phyloP scores from a whole-genome alignment of 2,888 invertebrate species.

The Cryptops parisi region DNA sequence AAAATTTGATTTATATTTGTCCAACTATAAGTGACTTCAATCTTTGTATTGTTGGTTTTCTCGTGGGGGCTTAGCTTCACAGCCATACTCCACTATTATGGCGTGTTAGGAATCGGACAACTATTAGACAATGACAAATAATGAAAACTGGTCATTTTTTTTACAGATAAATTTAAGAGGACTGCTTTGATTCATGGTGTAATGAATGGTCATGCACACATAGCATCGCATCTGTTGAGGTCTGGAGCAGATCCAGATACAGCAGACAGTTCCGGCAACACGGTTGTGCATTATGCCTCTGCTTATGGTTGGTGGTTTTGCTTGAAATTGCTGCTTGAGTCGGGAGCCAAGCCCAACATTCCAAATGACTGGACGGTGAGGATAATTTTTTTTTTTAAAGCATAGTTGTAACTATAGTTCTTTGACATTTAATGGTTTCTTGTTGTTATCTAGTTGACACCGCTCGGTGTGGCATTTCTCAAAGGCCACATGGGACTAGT shows the following conservation, averaged over 20 bases:
- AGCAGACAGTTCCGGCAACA: conserved; percentile 38
- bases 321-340: conserved; percentile 34
- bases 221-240: conserved; percentile 35
- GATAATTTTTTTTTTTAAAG: not conserved
- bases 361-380: conserved; percentile 35
- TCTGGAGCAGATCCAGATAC: conserved; percentile 35
- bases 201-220: conserved; percentile 37
- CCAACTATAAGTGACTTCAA: too few relatives aligned
- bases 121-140: too few relatives aligned
- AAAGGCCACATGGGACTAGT: conserved; percentile 35
- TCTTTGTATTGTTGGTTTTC: too few relatives aligned
- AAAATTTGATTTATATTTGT: not conserved
- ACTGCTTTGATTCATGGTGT: conserved; percentile 39
- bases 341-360: conserved; percentile 30
- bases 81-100: too few relatives aligned
- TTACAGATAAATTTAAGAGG: conserved; percentile 35
- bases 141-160: too few relatives aligned
- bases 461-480: conserved; percentile 37
- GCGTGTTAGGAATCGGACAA: too few relatives aligned
- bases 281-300: conserved; percentile 38
- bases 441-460: conserved; percentile 29
- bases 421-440: not conserved
- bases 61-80: too few relatives aligned
- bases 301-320: conserved; percentile 41
- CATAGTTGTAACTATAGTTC: too few relatives aligned